Percentiles rank a stretch among this genome's conserved stretches.
phyloP scores from a whole-genome alignment of 2,888 invertebrate genomes.

The Platynereis dumerilii region DNA sequence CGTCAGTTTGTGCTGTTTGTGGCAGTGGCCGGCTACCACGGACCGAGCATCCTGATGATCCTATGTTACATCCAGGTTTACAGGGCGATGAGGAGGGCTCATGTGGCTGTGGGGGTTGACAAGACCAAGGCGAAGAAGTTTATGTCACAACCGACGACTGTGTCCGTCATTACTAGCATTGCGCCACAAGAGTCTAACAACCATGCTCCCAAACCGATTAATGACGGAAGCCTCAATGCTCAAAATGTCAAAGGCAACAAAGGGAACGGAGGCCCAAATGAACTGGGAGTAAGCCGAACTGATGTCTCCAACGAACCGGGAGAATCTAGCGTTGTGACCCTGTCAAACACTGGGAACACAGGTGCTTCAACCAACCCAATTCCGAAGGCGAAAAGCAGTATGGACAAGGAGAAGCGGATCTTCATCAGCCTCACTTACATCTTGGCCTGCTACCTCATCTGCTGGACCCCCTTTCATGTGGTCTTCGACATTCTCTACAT shows the following conservation, averaged over 20 bases:
- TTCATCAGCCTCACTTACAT: slow-evolving; percentile 36
- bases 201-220: not conserved
- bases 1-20: slow-evolving; percentile 51
- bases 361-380: too few relatives aligned
- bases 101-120: not conserved
- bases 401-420: slow-evolving; percentile 33
- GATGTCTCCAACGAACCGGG: too few relatives aligned
- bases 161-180: not conserved
- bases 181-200: not conserved
- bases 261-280: not conserved
- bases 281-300: too few relatives aligned
- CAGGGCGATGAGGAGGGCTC: slow-evolving; percentile 39
- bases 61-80: slow-evolving; percentile 49
- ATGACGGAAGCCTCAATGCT: not conserved
- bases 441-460: slow-evolving; percentile 34
- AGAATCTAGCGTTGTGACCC: too few relatives aligned
- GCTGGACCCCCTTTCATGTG: slow-evolving; percentile 40
- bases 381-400: not conserved
- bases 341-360: not conserved
- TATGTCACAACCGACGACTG: not conserved
- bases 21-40: slow-evolving; percentile 54
- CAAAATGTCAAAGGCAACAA: not conserved
- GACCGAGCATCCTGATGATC: slow-evolving; percentile 47
- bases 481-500: slow-evolving; percentile 37
- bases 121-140: not conserved